These are phyloP conservation scores for Chondrilla cf. caribensis DNA, from an alignment of 37 sponge, comb jelly and placozoan genomes.

Conservation along the genomic window DNA sequence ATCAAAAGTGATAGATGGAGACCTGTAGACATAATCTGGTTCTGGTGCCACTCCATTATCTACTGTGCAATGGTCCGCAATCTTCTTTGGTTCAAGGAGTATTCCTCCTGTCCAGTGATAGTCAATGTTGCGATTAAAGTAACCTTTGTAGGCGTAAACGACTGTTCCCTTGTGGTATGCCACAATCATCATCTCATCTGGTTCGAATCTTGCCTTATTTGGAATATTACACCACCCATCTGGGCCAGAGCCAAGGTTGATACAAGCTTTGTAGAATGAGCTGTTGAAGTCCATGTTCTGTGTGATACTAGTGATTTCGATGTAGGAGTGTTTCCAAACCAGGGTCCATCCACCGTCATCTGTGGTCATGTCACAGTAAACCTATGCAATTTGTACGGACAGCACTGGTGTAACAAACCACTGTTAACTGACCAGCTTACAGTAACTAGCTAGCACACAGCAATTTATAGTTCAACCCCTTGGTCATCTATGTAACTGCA, in stretches of 20 bases:
- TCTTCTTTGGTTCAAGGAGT: constrained; percentile 19
- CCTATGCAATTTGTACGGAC: background rate
- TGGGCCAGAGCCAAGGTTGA: background rate
- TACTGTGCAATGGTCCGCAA: constrained; percentile 2
- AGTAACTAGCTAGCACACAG: too few relatives aligned
- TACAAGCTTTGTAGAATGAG: constrained; percentile 3
- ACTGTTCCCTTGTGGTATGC: constrained; percentile 27
- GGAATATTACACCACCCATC: constrained; percentile 17
- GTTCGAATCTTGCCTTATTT: constrained; percentile 11
- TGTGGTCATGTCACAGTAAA: constrained; percentile 4
- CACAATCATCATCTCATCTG: constrained; percentile 19
- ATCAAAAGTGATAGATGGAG: too few relatives aligned
- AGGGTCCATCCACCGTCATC: constrained; percentile 9
- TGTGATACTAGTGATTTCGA: background rate
- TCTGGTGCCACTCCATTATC: too few relatives aligned
- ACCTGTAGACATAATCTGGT: too few relatives aligned
- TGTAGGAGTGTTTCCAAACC: constrained; percentile 2
- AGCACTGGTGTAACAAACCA: too few relatives aligned
- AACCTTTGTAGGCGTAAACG: constrained; percentile 28
- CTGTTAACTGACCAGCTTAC: too few relatives aligned
- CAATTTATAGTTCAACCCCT: too few relatives aligned
- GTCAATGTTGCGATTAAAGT: constrained; percentile 22
- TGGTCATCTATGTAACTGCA: too few relatives aligned
- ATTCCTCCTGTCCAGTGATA: constrained; percentile 29
- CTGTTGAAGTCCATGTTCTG: background rate